A percentile compares a stretch with the other conserved stretches of the same genome.
Evolutionary conservation across 1,140 invertebrate species (phyloP).

Genomic region (Mesaphorura yosii): DNA sequence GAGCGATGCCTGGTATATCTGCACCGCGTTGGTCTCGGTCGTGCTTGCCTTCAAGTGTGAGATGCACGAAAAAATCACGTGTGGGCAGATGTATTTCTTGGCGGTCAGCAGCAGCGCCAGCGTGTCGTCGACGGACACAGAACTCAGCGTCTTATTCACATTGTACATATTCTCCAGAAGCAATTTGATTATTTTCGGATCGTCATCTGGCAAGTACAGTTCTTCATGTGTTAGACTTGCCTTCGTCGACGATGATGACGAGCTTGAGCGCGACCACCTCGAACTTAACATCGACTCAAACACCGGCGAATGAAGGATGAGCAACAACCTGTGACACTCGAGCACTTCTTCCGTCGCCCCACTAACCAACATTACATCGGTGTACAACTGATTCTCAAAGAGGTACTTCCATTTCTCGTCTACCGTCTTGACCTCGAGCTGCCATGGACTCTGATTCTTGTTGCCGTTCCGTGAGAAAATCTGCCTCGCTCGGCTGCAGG

Average conservation of each 20-base stretch:
- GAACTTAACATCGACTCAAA: constrained; percentile 26
- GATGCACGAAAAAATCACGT: constrained; percentile 11
- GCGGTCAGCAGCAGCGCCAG: constrained; percentile 17
- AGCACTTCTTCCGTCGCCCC: constrained; percentile 5
- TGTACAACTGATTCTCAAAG: constrained; percentile 20
- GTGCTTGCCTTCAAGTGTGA: constrained; percentile 5
- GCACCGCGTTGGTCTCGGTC: constrained; percentile 18
- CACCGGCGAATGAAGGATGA: constrained; percentile 24
- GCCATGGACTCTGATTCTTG: constrained; percentile 21
- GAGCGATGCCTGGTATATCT: constrained; percentile 21
- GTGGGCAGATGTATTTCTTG: constrained; percentile 25
- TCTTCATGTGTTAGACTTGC: constrained; percentile 2
- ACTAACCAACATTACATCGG: constrained; percentile 15
- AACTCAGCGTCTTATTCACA: not conserved
- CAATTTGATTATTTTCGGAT: constrained; percentile 13
- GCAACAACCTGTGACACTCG: constrained; percentile 18
- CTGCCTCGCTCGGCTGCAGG: too few species aligned
- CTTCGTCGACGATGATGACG: not conserved
- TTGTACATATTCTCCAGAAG: constrained; percentile 20
- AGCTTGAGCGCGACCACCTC: constrained; percentile 3
- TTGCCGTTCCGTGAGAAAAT: too few species aligned
- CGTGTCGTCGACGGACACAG: constrained; percentile 6
- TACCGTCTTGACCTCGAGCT: constrained; percentile 9
- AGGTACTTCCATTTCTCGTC: constrained; percentile 19
- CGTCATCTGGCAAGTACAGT: constrained; percentile 19